Evolutionary conservation across 2,797 vertebrate genomes (phyloP).

Genomic region (Squalus acanthias): DNA sequence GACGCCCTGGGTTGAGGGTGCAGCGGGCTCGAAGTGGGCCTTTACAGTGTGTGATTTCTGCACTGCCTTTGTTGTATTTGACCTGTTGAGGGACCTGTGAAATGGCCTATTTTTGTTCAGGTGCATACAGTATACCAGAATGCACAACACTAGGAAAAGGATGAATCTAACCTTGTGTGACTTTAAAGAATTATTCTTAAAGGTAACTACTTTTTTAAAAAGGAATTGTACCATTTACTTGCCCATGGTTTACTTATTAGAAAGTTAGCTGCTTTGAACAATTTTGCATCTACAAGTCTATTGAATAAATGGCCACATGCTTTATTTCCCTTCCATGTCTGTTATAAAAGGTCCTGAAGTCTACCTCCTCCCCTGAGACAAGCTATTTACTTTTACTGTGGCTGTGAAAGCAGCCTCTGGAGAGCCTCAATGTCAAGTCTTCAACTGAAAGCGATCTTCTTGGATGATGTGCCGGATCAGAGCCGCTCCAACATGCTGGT

Average conservation of each 20-base stretch:
- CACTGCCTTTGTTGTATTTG: background rate
- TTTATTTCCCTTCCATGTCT: background rate
- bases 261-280: background rate
- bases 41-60: background rate
- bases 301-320: background rate
- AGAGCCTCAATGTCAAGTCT: background rate
- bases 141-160: background rate
- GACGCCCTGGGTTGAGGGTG: background rate
- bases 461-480: background rate
- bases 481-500: background rate
- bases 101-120: background rate
- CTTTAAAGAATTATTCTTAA: conserved; percentile 27
- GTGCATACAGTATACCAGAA: background rate
- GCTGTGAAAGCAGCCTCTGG: background rate
- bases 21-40: too few relatives aligned
- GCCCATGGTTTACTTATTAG: too few relatives aligned
- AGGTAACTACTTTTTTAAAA: conserved; percentile 37
- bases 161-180: conserved; percentile 30
- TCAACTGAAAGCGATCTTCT: background rate
- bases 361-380: background rate
- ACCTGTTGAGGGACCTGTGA: background rate
- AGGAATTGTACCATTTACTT: conserved; percentile 32
- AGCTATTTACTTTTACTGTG: background rate
- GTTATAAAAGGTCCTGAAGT: background rate
- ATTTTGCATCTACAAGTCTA: background rate